A percentile compares a stretch with the other conserved stretches of the same genome.
phyloP scores from a whole-genome alignment of 2,113 vertebrate genomes.

The Macquaria ambigua region DNA sequence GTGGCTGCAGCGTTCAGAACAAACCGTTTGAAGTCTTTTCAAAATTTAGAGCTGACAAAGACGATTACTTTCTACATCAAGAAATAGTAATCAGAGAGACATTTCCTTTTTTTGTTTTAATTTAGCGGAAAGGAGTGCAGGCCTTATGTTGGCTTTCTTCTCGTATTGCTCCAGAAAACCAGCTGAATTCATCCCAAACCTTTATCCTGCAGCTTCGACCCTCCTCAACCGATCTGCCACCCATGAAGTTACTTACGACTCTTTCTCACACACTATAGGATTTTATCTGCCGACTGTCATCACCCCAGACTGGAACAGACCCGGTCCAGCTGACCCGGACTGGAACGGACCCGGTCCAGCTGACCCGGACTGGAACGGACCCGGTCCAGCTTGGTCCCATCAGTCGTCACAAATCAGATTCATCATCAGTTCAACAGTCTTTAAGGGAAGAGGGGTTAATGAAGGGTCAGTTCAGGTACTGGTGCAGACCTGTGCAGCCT shows the following conservation, averaged over 20 bases:
- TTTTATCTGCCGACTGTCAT: too few species aligned
- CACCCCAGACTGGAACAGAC: too few species aligned
- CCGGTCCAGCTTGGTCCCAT: too few species aligned
- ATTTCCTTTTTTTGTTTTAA: slow-evolving; percentile 33
- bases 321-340: too few species aligned
- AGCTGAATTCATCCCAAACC: slow-evolving; percentile 9
- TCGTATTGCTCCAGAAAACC: background rate
- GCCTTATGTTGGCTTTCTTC: background rate
- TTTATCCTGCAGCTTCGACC: background rate
- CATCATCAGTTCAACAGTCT: too few species aligned
- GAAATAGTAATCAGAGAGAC: slow-evolving; percentile 41
- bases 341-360: too few species aligned
- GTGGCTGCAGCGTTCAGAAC: background rate
- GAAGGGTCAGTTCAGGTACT: too few species aligned
- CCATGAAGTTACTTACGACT: background rate
- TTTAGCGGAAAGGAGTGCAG: slow-evolving; percentile 15
- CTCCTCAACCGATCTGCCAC: background rate
- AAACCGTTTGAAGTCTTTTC: slow-evolving; percentile 41
- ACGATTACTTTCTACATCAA: slow-evolving; percentile 26
- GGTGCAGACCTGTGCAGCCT: too few species aligned
- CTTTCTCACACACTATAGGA: too few species aligned
- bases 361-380: too few species aligned
- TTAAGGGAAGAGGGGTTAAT: too few species aligned
- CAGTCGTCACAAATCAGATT: too few species aligned
- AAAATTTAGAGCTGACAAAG: slow-evolving; percentile 28